Evolutionary conservation across 2,113 vertebrate species (phyloP).

Genomic region (Physeter macrocephalus): DNA sequence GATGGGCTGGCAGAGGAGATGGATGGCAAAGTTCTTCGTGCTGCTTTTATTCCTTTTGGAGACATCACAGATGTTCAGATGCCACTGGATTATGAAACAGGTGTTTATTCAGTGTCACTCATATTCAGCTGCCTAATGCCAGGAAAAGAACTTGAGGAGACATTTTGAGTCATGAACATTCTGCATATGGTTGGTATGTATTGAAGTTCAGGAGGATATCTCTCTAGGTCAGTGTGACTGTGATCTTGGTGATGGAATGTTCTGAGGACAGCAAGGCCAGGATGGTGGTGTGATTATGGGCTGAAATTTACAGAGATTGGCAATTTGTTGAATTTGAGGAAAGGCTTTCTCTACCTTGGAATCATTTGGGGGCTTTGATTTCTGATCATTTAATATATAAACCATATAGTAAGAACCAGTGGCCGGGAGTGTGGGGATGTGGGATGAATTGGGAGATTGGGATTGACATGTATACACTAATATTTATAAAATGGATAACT

Average conservation of each 20-base stretch:
- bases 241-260: background rate
- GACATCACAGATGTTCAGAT: slow-evolving; percentile 93
- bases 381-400: background rate
- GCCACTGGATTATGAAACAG: slow-evolving; percentile 91
- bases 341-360: background rate
- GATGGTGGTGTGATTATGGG: background rate
- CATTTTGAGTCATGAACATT: background rate
- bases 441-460: too few species aligned
- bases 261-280: background rate
- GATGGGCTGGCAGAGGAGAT: slow-evolving; percentile 91
- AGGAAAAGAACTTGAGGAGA: background rate
- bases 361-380: background rate
- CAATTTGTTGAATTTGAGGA: background rate
- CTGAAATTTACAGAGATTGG: background rate
- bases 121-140: background rate
- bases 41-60: slow-evolving; percentile 91
- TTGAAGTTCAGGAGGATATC: background rate
- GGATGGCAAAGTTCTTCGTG: slow-evolving; percentile 89
- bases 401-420: background rate
- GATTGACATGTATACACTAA: too few species aligned
- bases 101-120: slow-evolving; percentile 60
- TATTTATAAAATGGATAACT: too few species aligned
- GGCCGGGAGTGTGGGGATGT: too few species aligned
- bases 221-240: background rate
- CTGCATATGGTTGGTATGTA: background rate